A percentile compares a stretch with the other conserved stretches of the same genome.
Conservation (phyloP, 2,113 vertebrate species). For the Oreochromis tanganicae region DNA sequence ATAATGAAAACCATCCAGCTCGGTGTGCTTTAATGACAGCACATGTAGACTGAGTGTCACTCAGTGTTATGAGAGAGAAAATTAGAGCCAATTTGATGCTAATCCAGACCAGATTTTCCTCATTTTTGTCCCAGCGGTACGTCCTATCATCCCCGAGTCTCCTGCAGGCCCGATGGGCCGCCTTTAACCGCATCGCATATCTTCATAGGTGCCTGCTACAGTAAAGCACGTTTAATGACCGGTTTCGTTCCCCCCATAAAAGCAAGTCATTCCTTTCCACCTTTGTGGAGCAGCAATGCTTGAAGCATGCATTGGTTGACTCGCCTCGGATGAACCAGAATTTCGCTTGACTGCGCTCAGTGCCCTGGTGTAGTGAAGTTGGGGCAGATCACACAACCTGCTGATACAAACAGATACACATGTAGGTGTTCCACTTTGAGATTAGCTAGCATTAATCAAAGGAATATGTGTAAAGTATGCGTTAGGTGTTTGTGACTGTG, state of each 20-base stretch:
- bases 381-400: background rate
- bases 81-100: constrained; percentile 64
- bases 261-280: constrained; percentile 14
- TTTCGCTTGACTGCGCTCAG: background rate
- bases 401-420: constrained; percentile 40
- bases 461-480: background rate
- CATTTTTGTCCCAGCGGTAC: constrained; percentile 6
- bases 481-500: background rate
- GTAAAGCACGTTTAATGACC: constrained; percentile 28
- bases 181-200: constrained; percentile 15
- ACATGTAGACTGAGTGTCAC: constrained; percentile 56
- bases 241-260: constrained; percentile 11
- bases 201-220: constrained; percentile 9
- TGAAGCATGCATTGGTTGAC: background rate
- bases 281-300: background rate
- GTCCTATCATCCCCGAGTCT: constrained; percentile 23
- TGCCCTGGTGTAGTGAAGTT: background rate
- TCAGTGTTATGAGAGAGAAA: constrained; percentile 55
- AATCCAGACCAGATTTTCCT: constrained; percentile 63
- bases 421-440: constrained; percentile 23
- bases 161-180: background rate
- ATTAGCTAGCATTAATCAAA: background rate
- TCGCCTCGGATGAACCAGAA: constrained; percentile 8
- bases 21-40: constrained; percentile 62
- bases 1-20: constrained; percentile 68